These are phyloP conservation scores for Drosophila ironensis DNA, from an alignment of 1,140 invertebrate species.

Conservation along the genomic window DNA sequence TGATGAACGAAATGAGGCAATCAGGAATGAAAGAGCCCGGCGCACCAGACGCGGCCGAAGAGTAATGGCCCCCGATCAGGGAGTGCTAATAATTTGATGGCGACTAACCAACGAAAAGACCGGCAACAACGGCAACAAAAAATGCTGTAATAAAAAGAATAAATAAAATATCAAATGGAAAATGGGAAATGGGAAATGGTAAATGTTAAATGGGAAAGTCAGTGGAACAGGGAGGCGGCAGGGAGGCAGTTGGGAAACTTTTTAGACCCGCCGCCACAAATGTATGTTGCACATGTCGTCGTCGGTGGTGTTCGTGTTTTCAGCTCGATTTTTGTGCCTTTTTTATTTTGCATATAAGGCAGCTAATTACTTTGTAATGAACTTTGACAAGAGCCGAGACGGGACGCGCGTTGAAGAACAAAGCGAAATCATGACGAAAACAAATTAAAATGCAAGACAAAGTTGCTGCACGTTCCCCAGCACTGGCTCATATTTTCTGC, in stretches of 20 bases:
- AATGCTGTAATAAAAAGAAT: constrained; percentile 16
- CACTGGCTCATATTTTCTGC: constrained; percentile 23
- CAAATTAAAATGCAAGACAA: constrained; percentile 60
- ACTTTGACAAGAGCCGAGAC: constrained; percentile 59
- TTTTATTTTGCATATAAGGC: constrained; percentile 56
- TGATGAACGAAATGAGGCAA: constrained; percentile 48
- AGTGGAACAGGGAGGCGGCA: not conserved
- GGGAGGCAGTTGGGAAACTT: constrained; percentile 24
- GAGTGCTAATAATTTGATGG: constrained; percentile 46
- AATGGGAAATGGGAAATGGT: too few relatives aligned
- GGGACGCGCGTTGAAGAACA: not conserved
- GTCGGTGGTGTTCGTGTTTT: constrained; percentile 27
- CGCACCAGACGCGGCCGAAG: not conserved
- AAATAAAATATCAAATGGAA: constrained; percentile 19
- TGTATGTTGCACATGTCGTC: constrained; percentile 68
- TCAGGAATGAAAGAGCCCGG: constrained; percentile 19
- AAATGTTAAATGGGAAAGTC: too few relatives aligned
- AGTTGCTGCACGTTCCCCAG: constrained; percentile 39
- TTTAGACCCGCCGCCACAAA: constrained; percentile 53
- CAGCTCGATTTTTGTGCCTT: constrained; percentile 12
- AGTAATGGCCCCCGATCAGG: constrained; percentile 44
- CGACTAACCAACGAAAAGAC: constrained; percentile 18
- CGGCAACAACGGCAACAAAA: not conserved
- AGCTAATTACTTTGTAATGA: constrained; percentile 79
- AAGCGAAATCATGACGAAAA: constrained; percentile 46